Evolutionary conservation across 2,888 invertebrate genomes (phyloP), one percentile per base, ranked within the genome.

Genomic region (Myathropa florea): DNA sequence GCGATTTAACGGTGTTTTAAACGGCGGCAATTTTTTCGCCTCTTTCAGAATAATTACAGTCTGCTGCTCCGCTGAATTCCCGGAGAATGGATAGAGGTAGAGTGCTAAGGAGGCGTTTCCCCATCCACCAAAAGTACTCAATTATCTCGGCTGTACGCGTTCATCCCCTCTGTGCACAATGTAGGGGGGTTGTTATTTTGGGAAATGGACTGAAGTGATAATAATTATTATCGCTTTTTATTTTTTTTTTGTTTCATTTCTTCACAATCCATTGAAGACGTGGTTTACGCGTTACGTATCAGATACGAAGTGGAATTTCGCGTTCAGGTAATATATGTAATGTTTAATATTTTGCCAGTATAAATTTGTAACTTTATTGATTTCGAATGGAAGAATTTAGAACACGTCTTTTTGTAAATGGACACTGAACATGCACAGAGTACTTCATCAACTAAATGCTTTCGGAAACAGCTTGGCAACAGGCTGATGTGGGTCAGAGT

Each of bases 1-100:
- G 60, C 70, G 75, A 83, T 79, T 83, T 83, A 75, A 83, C 79
- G 60, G 79, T 33, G 70, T 79, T 83, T 79, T 75, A 83, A 83
- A 79, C 24, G 73, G 61, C 30, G 28, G 24, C 57, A 65, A 55
- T 33, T 18, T 57, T 73, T 75, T 53, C 26, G 23, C 53, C 67
- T 57, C 57, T 57, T 26, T 57, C 24, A 1, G 23, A 24, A 14
- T 57, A 57, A 57, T 57, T 57, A 57, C 57, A 57, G 57, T 26
- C 24, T 24, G 24, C 14, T 24, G 57, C 46, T 18, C 18, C 46
- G 18, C 7, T 18, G 46, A 46, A 18, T 46, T 46, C 7, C 46
- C 6, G n/a, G 14, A 1, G 46, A 60, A 60, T 63, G 61, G 61
- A 33, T 24, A 7, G 55, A 33, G 53, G 63, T 55, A 23, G 71